Evolutionary conservation across 2,888 invertebrate species (phyloP).

Genomic region (Saturnia pavonia): DNA sequence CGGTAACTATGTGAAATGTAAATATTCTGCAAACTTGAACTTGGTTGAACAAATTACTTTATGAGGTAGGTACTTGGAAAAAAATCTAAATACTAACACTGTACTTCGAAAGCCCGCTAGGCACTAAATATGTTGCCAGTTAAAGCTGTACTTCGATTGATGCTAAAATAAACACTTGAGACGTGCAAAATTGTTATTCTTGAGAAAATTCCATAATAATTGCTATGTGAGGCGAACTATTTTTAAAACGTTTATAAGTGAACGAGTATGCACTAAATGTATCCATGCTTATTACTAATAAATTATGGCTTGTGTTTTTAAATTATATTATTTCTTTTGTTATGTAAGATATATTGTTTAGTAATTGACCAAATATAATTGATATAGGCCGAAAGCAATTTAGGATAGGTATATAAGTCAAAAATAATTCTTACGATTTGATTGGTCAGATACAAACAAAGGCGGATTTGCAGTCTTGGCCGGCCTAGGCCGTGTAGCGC

Average conservation of each 20-base stretch:
- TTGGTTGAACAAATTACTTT: not conserved
- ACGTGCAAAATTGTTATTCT: slow-evolving; percentile 37
- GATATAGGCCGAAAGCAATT: not conserved
- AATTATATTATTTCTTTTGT: not conserved
- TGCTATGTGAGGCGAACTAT: not conserved
- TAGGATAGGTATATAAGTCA: not conserved
- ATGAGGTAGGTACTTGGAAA: not conserved
- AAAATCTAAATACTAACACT: not conserved
- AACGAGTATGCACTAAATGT: not conserved
- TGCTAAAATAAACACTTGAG: slow-evolving; percentile 35
- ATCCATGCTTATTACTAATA: not conserved
- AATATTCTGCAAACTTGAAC: not conserved
- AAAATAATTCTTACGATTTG: too few relatives aligned
- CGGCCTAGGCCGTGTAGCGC: too few relatives aligned
- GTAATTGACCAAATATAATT: not conserved
- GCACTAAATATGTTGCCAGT: not conserved
- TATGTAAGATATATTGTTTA: not conserved
- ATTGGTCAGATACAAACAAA: too few relatives aligned
- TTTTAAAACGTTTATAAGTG: slow-evolving; percentile 11
- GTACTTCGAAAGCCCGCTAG: not conserved
- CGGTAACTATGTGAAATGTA: too few relatives aligned
- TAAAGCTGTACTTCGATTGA: slow-evolving; percentile 31
- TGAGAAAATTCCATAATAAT: slow-evolving; percentile 11
- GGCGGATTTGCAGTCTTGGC: too few relatives aligned
- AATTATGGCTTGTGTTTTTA: not conserved